These are phyloP conservation scores for Sturmia bella DNA, from an alignment of 2,888 invertebrate genomes.

Conservation along the genomic window DNA sequence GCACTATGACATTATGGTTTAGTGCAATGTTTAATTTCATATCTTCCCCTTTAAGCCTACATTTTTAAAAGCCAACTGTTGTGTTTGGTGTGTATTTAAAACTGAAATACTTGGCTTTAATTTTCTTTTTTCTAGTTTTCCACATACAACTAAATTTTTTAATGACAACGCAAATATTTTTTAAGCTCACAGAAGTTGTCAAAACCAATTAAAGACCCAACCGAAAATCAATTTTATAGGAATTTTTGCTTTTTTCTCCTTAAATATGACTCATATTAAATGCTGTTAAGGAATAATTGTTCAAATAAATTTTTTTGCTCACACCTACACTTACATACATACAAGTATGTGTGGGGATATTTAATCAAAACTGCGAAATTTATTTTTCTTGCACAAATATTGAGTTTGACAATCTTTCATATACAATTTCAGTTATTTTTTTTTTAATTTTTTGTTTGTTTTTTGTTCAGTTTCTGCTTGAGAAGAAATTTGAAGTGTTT, in stretches of 20 bases:
- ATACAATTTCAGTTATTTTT: conserved; percentile 38
- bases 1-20: no score
- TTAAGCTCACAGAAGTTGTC: neutral
- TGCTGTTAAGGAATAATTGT: conserved; percentile 14
- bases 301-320: neutral
- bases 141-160: no score
- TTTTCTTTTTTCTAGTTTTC: no score
- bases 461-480: conserved; percentile 55
- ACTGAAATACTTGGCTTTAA: no score
- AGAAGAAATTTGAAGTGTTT: conserved; percentile 52
- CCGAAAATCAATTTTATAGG: neutral
- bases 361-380: conserved; percentile 25
- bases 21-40: no score
- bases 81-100: no score
- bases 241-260: neutral
- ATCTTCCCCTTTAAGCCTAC: no score
- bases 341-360: neutral
- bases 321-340: neutral
- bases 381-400: conserved; percentile 34
- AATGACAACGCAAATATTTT: no score
- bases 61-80: no score
- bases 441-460: neutral
- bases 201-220: neutral
- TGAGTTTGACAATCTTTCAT: conserved; percentile 58
- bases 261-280: conserved; percentile 8